A percentile compares a stretch with the other conserved stretches of the same genome.
Evolutionary conservation across 2,797 vertebrate genomes (phyloP).

Genomic region (Myiothlypis coronata): DNA sequence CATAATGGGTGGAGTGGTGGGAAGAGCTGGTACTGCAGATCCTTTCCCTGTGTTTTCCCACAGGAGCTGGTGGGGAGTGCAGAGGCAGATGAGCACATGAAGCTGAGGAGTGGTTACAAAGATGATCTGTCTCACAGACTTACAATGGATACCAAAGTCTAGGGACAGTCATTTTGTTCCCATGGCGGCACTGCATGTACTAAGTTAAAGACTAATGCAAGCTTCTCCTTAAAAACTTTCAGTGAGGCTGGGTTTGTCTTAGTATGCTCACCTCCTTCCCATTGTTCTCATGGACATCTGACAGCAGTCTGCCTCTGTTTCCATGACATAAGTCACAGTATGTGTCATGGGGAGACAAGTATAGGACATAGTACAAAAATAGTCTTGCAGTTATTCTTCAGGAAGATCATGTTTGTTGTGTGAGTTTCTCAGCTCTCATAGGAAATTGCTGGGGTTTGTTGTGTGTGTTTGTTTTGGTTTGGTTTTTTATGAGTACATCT

Average conservation of each 20-base stretch:
- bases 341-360: neutral
- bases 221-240: neutral
- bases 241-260: neutral
- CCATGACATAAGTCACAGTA: neutral
- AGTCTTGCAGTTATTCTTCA: neutral
- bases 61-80: neutral
- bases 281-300: neutral
- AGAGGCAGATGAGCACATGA: neutral
- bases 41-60: neutral
- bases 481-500: neutral
- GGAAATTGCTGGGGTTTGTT: conserved; percentile 8
- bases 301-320: neutral
- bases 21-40: neutral
- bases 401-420: conserved; percentile 1
- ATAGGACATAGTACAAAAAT: neutral
- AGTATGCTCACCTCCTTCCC: neutral
- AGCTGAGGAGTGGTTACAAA: neutral
- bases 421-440: conserved; percentile 36
- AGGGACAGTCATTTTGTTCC: neutral
- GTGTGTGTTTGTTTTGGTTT: neutral
- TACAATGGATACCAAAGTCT: neutral
- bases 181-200: neutral
- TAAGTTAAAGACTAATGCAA: neutral
- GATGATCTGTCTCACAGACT: neutral
- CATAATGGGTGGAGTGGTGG: neutral